Percentiles rank a stretch among this genome's conserved stretches.
Evolutionary conservation across 2,888 invertebrate genomes (phyloP).

Genomic region (Drosophila pseudotalamancana): DNA sequence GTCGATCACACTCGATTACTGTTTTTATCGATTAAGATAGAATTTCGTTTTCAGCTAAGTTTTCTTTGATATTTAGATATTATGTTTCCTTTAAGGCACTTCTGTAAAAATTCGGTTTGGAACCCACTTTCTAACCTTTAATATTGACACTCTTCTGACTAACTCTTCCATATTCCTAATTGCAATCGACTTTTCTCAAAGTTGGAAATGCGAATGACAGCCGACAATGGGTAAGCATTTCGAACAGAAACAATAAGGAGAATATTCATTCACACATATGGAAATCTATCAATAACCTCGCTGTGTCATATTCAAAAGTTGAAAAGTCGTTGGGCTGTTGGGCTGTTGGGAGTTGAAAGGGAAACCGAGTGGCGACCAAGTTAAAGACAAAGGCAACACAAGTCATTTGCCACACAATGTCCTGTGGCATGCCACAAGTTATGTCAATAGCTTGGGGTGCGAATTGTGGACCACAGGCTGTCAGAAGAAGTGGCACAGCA

Average conservation of each 20-base stretch:
- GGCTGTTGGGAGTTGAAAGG: constrained; percentile 5
- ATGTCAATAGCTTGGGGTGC: constrained; percentile 34
- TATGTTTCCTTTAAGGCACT: no score
- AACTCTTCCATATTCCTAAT: no score
- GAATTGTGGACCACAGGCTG: constrained; percentile 14
- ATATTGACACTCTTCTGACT: no score
- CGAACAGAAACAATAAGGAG: constrained; percentile 15
- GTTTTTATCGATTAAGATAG: no score
- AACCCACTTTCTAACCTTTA: no score
- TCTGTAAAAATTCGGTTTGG: no score
- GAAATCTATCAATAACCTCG: background rate
- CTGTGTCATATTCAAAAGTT: constrained; percentile 15
- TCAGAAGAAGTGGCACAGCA: constrained; percentile 25
- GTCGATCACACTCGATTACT: no score
- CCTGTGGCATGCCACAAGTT: constrained; percentile 50
- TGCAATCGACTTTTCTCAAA: no score
- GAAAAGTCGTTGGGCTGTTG: no score
- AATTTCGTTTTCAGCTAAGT: no score
- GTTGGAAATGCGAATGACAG: constrained; percentile 8
- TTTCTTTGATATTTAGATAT: no score
- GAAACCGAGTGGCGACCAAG: constrained; percentile 43
- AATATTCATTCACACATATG: background rate
- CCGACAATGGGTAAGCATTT: constrained; percentile 10
- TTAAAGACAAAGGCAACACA: constrained; percentile 71
- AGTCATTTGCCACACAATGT: constrained; percentile 55